Evolutionary conservation across 2,113 vertebrate species (phyloP).

Genomic region (Machaerirhynchus nigripectus): DNA sequence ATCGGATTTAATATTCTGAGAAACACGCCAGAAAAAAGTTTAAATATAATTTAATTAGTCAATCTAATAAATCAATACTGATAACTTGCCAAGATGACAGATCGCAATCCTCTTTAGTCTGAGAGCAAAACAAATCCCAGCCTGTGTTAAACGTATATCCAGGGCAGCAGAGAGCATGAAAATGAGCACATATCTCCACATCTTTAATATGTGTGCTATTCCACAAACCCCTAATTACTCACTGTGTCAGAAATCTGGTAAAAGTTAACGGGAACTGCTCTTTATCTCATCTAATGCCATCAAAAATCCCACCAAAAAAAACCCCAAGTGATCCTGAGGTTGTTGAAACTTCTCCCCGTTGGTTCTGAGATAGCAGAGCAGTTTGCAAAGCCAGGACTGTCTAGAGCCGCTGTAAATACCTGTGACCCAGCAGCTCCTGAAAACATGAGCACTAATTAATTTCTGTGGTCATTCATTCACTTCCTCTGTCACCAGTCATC

Average conservation of each 20-base stretch:
- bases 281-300: neutral
- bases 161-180: neutral
- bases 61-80: neutral
- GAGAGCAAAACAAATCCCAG: neutral
- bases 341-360: neutral
- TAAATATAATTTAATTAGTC: neutral
- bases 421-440: neutral
- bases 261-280: rapidly evolving
- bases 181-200: neutral
- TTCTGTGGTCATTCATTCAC: neutral
- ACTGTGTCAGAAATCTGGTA: neutral
- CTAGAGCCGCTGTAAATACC: neutral
- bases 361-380: neutral
- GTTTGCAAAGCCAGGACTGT: neutral
- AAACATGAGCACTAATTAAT: neutral
- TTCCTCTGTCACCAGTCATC: neutral
- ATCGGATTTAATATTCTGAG: neutral
- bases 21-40: neutral
- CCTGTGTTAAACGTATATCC: neutral
- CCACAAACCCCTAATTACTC: neutral
- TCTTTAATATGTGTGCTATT: neutral
- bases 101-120: neutral
- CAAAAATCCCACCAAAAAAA: neutral
- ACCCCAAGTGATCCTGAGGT: neutral
- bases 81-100: neutral